Evolutionary conservation across 23 tunicate genomes (phyloP).

Genomic region (Aplidium turbinatum): DNA sequence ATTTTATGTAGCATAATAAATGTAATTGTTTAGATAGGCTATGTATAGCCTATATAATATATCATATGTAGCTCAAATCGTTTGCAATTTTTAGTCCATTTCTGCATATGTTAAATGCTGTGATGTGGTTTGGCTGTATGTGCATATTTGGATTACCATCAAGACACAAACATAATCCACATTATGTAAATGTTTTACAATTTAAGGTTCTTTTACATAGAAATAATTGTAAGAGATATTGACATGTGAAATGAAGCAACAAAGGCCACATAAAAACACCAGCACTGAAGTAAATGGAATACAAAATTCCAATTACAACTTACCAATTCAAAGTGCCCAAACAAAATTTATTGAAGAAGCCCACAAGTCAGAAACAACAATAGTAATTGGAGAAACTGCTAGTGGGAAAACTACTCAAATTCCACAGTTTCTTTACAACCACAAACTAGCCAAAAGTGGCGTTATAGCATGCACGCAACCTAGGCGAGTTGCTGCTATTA

Average conservation of each 20-base stretch:
- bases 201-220: too few species aligned
- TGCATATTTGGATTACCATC: too few species aligned
- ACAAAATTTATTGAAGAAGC: conserved; percentile 59
- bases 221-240: too few species aligned
- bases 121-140: too few species aligned
- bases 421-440: conserved; percentile 62
- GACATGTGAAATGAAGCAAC: background rate
- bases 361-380: conserved; percentile 44
- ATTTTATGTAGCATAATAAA: too few species aligned
- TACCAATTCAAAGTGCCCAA: conserved; percentile 67
- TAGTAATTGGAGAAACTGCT: conserved; percentile 90
- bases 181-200: too few species aligned
- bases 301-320: conserved; percentile 1
- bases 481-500: conserved; percentile 91
- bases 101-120: too few species aligned
- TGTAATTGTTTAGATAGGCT: too few species aligned
- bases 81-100: too few species aligned
- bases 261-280: background rate
- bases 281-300: background rate
- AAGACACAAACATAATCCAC: too few species aligned
- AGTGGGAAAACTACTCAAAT: conserved; percentile 97
- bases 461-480: conserved; percentile 91
- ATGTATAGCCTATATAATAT: too few species aligned
- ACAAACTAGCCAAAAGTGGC: conserved; percentile 54
- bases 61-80: too few species aligned